These are phyloP conservation scores for Chelonus insularis DNA, from an alignment of 1,140 invertebrate genomes.

Conservation along the genomic window DNA sequence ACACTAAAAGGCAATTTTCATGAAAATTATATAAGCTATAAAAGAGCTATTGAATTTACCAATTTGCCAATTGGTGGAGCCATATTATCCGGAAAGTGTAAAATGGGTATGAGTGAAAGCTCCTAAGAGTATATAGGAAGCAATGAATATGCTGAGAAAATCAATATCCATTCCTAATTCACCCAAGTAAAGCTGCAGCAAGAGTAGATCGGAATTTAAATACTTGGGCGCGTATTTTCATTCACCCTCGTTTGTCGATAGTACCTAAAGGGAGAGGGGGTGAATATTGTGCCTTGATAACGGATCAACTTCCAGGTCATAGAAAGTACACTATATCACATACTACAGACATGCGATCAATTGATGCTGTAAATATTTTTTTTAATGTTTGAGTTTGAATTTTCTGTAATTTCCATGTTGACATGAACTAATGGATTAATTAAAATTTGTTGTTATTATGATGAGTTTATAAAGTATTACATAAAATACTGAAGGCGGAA, in stretches of 20 bases:
- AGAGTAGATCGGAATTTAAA: constrained; percentile 29
- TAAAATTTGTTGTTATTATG: not conserved
- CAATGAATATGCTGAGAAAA: constrained; percentile 14
- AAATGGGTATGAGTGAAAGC: not conserved
- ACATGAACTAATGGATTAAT: no score
- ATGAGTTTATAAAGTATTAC: not conserved
- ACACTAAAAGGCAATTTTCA: no score
- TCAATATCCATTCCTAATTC: constrained; percentile 28
- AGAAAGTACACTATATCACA: not conserved
- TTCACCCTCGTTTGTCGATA: not conserved
- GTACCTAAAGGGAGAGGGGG: not conserved
- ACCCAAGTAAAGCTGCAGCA: constrained; percentile 1
- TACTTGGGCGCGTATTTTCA: constrained; percentile 1
- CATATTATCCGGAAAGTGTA: constrained; percentile 9
- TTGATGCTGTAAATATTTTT: no score
- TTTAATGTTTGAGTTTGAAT: no score
- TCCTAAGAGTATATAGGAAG: not conserved
- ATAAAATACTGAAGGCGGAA: no score
- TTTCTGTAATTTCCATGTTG: no score
- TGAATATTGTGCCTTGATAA: constrained; percentile 17
- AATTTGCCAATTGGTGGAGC: constrained; percentile 25
- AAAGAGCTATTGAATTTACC: constrained; percentile 28
- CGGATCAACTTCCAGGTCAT: constrained; percentile 24
- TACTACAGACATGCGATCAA: no score
- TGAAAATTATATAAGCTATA: constrained; percentile 8